Base-by-base conservation (phyloP, 2,797 vertebrate genomes). In the Lophius americanus region DNA sequence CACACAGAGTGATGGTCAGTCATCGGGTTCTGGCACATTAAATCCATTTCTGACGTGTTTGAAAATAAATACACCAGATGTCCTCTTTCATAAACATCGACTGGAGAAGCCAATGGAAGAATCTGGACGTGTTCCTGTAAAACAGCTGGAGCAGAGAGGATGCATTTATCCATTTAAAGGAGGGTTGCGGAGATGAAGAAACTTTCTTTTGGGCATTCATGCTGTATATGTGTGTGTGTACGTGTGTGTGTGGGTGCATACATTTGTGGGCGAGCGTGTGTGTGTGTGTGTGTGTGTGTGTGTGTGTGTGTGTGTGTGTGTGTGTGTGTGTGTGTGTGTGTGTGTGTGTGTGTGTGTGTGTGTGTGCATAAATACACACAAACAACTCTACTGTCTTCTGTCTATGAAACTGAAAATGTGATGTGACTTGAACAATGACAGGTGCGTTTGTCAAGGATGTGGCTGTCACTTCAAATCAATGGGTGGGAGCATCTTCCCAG, bases 371-470 rank as follows among this genome's bases (percentile, higher is more conserved):
- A 75, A 78, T 68, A 71, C 67, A 68, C 70, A 55, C 64, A 56
- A 81, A 84, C 83, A 88, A 77, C 78, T 79, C 74, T 41, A 48
- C 84, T 64, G 79, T 76, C 78, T 83, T 62, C 81, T 62, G 62
- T 87, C 84, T 85, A 71, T 76, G 78, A 72, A 85, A 87, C 73
- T 84, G 88, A 89, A 90, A 91, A 92, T 91, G 86, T 90, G 91
- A 92, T 92, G 90, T 91, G 91, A 92, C 91, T 91, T 78, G 87
- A 88, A 92, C 92, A 89, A 80, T 92, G 92, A 92, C 91, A 93
- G 91, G 92, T 93, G 92, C 89, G 90, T 92, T 92, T 92, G 92
- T 93, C 91, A 92, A 89, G 90, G 90, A 92, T 90, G 90, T 82
- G 87, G 85, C 91, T 91, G 92, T 92, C 92, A 90, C 91, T 92